Conservation (phyloP, 2,797 vertebrate species). For the Nothura maculosa region DNA sequence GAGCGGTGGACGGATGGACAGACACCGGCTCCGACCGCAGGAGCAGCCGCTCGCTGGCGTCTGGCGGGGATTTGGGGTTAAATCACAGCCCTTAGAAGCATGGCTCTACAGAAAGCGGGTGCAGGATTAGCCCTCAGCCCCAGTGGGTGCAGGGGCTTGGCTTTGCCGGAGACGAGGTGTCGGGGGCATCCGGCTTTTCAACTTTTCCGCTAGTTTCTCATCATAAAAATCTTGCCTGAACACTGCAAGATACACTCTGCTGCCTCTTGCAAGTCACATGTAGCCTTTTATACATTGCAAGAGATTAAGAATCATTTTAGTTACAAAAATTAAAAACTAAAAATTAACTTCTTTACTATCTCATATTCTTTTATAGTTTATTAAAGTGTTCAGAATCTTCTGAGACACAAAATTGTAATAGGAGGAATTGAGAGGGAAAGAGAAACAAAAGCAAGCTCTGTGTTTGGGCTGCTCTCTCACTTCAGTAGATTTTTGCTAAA, state of each 20-base stretch:
- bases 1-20: conserved; percentile 21
- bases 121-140: background rate
- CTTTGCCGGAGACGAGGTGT: background rate
- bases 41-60: background rate
- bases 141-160: background rate
- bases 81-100: background rate
- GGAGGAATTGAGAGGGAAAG: background rate
- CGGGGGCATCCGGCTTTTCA: background rate
- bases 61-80: background rate
- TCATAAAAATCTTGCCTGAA: background rate
- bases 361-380: background rate
- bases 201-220: background rate
- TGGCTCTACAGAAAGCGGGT: background rate
- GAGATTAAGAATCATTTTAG: background rate
- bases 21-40: background rate
- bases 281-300: fast-evolving
- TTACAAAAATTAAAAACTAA: too few species aligned
- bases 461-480: background rate
- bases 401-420: background rate
- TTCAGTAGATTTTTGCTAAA: background rate
- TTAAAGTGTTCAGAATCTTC: background rate
- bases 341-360: background rate
- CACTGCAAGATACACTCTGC: background rate
- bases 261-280: background rate
- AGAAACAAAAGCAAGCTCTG: background rate